Evolutionary conservation across 2,888 invertebrate genomes (phyloP).

Genomic region (Tiliacea citrago): DNA sequence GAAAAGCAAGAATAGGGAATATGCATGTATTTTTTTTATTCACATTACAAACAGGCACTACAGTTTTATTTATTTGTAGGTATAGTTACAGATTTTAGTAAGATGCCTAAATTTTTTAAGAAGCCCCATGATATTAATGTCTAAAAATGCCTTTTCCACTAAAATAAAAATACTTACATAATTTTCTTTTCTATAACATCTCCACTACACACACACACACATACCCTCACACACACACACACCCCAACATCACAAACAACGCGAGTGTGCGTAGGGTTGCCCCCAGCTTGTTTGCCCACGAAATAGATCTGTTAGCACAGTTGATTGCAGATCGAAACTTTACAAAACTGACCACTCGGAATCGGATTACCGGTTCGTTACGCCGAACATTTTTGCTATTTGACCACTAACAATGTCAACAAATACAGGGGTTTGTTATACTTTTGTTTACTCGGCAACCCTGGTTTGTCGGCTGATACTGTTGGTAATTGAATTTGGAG

Average conservation of each 20-base stretch:
- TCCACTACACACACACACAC: slow-evolving; percentile 1
- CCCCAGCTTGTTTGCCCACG: slow-evolving; percentile 80
- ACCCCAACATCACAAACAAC: slow-evolving; percentile 20
- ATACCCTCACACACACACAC: background rate
- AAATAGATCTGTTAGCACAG: slow-evolving; percentile 85
- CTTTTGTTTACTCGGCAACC: slow-evolving; percentile 73
- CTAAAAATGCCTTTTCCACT: too few relatives aligned
- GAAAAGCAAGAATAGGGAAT: too few relatives aligned
- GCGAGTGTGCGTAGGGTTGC: slow-evolving; percentile 70
- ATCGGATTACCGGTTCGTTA: slow-evolving; percentile 87
- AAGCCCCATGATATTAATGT: too few relatives aligned
- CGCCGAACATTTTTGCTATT: slow-evolving; percentile 83
- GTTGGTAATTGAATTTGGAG: slow-evolving; percentile 64
- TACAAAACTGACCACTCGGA: slow-evolving; percentile 85
- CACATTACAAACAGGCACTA: too few relatives aligned
- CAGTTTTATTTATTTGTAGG: too few relatives aligned
- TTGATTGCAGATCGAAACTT: slow-evolving; percentile 88
- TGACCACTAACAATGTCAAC: slow-evolving; percentile 85
- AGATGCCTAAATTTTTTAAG: too few relatives aligned
- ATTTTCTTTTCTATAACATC: background rate
- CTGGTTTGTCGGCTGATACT: slow-evolving; percentile 70
- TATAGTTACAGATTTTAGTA: too few relatives aligned
- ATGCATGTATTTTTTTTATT: too few relatives aligned
- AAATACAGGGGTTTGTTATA: slow-evolving; percentile 75
- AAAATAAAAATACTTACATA: background rate